Percentiles rank a stretch among this genome's conserved stretches.
phyloP scores from a whole-genome alignment of 2,113 vertebrate genomes.

The Cebus imitator region DNA sequence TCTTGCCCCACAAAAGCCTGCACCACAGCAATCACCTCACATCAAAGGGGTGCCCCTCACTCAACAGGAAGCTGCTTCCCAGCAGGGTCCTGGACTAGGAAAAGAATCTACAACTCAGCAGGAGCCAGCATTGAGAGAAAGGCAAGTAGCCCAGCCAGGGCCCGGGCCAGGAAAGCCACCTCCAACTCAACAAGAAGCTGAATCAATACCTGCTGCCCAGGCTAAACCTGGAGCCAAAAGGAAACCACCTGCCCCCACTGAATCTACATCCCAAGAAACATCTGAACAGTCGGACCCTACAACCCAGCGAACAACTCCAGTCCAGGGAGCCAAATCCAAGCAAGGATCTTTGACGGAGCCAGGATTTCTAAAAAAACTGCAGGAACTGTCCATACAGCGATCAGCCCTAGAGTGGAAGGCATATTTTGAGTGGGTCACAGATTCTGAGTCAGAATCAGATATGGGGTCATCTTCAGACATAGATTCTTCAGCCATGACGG shows the following conservation, averaged over 20 bases:
- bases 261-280: slow-evolving; percentile 9
- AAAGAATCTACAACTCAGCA: neutral
- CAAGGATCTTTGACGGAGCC: neutral
- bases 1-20: neutral
- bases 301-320: neutral
- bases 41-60: neutral
- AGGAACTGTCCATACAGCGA: neutral
- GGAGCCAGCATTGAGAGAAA: neutral
- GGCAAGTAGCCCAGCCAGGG: neutral
- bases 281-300: neutral
- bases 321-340: neutral
- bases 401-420: slow-evolving; percentile 16
- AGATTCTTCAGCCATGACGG: neutral
- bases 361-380: slow-evolving; percentile 28
- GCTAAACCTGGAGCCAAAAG: neutral
- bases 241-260: neutral
- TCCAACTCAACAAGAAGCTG: neutral
- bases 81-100: neutral
- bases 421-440: slow-evolving; percentile 31
- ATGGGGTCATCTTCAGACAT: neutral
- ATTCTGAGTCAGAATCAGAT: slow-evolving; percentile 13
- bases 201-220: neutral
- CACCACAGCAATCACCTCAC: neutral
- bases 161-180: neutral
- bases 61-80: slow-evolving; percentile 32